Evolutionary conservation across 2,888 invertebrate species (phyloP), one percentile per base, ranked within the genome.

Genomic region (Elgonia sp.): DNA sequence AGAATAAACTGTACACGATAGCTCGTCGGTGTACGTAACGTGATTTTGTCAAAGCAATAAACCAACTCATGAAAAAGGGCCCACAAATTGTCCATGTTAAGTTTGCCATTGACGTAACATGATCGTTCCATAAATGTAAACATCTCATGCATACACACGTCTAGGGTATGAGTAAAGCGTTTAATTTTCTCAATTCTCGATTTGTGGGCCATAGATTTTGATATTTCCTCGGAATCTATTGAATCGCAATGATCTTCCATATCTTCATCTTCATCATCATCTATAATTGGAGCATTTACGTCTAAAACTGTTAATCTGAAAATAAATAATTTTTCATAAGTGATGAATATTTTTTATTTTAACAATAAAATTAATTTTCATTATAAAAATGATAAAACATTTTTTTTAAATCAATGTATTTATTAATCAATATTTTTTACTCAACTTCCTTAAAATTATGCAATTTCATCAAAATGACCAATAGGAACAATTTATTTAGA

Each of bases 1-100:
- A 97, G 95, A 9, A 97, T 92, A 93, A 97, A 98, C 94, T 98
- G 98, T 1, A 97, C 96, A 93, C 98, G 97, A 93, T 96, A 96
- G 50, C 97, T 97, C 40, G 97, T 97, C 94, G 98, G 97, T 0
- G 98, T 98, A 0, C 97, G 97, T 85, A 99, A 94, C 89, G 99
- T 96, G 53, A 97, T 95, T 92, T 96, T 96, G 91, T 98, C 98
- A 94, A 99, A 99, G 3, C 97, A 96, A 87, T 95, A 95, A 86
- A 98, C 92, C 69, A 97, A 90, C 88, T 96, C 96, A 50, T 95
- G 94, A 92, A 96, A 97, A 29, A 97, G 92, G 70, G 77, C 93
- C 92, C 90, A 92, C 85, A 94, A 85, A 1, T 90, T 89, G 87
- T 96, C 94, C 67, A 96, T 92, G 85, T 95, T 94, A 42, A 95